Conservation (phyloP, 1,140 invertebrate genomes). For the Parasteatoda tepidariorum region DNA sequence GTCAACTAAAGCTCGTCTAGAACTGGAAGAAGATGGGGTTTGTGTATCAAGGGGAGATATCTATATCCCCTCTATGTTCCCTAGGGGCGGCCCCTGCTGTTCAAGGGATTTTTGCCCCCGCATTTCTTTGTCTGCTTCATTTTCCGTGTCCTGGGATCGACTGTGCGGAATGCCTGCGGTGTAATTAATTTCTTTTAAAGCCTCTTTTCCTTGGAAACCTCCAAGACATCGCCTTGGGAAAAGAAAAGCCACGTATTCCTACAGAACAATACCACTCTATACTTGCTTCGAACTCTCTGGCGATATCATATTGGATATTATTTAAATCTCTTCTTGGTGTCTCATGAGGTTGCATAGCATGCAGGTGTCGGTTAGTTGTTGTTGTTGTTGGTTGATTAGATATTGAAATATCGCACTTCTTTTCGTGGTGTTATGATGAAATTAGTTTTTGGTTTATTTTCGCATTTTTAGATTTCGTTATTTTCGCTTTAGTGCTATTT, state of each 20-base stretch:
- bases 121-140: not conserved
- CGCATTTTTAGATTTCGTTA: not conserved
- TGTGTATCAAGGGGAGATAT: not conserved
- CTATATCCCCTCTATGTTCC: not conserved
- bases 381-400: not conserved
- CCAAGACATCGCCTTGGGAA: not conserved
- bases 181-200: constrained; percentile 56
- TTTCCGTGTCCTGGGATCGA: not conserved
- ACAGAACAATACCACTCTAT: too few relatives aligned
- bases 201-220: not conserved
- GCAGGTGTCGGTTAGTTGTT: not conserved
- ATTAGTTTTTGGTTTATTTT: not conserved
- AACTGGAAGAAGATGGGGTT: not conserved
- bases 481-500: not conserved
- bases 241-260: not conserved
- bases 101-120: not conserved
- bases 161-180: not conserved
- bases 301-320: not conserved
- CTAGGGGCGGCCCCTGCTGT: not conserved
- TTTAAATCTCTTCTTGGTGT: not conserved
- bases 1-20: not conserved
- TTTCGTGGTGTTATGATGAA: not conserved
- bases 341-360: not conserved
- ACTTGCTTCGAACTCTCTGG: not conserved
- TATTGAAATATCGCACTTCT: not conserved